A percentile compares a stretch with the other conserved stretches of the same genome.
phyloP scores from a whole-genome alignment of 2,113 vertebrate genomes.

The Caranx melampygus region DNA sequence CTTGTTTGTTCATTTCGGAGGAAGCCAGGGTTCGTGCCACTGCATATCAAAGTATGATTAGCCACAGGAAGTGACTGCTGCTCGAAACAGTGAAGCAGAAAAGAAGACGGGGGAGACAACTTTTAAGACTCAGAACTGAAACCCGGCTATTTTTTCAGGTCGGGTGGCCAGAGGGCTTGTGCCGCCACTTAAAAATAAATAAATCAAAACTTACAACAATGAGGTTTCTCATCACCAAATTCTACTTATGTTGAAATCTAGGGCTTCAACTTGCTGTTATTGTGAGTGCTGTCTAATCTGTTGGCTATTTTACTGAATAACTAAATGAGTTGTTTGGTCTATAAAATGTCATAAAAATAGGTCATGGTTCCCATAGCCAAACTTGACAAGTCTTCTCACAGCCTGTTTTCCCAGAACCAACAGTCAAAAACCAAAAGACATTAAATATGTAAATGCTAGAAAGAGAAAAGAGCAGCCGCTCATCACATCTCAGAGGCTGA shows the following conservation, averaged over 20 bases:
- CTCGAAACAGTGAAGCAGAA: conserved; percentile 41
- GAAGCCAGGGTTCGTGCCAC: conserved; percentile 62
- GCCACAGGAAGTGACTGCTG: conserved; percentile 62
- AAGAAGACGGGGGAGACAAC: conserved; percentile 24
- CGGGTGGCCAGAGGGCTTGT: background rate
- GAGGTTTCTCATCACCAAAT: background rate
- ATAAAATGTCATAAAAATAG: too few relatives aligned
- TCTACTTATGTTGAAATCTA: background rate
- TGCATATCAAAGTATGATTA: conserved; percentile 76
- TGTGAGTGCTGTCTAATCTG: background rate
- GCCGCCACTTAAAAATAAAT: background rate
- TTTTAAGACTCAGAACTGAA: conserved; percentile 34
- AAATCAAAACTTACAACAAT: background rate
- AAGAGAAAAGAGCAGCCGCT: background rate
- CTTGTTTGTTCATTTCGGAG: conserved; percentile 70
- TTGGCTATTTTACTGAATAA: background rate
- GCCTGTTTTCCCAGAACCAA: background rate
- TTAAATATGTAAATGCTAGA: background rate
- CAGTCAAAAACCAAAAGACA: background rate
- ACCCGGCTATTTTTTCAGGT: background rate
- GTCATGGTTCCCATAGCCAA: background rate
- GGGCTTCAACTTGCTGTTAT: background rate
- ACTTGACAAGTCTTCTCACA: background rate
- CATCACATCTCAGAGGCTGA: background rate
- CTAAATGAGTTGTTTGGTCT: background rate